Percentiles rank a stretch among this genome's conserved stretches.
Conservation (phyloP, 1,140 invertebrate species). For the Brachionus manjavacas region DNA sequence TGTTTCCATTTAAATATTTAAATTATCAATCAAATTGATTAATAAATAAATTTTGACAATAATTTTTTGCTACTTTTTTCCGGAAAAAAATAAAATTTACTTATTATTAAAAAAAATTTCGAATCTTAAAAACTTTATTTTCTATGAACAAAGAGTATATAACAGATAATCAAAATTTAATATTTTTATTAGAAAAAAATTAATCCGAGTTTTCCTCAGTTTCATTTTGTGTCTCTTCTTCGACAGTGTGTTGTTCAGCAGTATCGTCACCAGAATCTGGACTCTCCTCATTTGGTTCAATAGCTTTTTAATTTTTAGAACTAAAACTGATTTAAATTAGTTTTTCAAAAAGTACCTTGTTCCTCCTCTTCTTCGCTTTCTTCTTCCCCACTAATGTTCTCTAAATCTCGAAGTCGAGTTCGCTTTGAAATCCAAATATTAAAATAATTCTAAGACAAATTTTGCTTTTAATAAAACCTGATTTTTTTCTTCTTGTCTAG, state of each 20-base stretch:
- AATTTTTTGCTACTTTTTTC: neutral
- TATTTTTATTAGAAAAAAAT: neutral
- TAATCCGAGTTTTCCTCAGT: neutral
- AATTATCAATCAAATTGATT: too few species aligned
- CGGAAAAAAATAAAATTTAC: neutral
- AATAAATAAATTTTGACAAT: too few species aligned
- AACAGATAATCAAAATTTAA: neutral
- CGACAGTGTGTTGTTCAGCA: neutral
- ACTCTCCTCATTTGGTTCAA: neutral
- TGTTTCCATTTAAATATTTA: too few species aligned
- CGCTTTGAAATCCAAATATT: neutral
- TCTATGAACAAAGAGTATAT: neutral
- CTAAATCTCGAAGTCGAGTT: neutral
- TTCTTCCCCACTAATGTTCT: slow-evolving; percentile 21
- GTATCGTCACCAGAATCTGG: neutral
- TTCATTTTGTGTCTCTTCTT: slow-evolving; percentile 6
- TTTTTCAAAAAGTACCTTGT: neutral
- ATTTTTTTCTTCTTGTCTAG: slow-evolving; percentile 7
- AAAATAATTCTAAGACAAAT: neutral
- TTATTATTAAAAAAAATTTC: neutral
- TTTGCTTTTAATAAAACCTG: neutral
- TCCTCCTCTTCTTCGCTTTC: slow-evolving; percentile 33
- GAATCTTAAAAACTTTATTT: neutral
- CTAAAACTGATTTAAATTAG: neutral
- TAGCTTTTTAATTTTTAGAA: neutral